Evolutionary conservation across 2,888 invertebrate species (phyloP), one percentile per base, ranked within the genome.

Genomic region (Punctoribates punctum): DNA sequence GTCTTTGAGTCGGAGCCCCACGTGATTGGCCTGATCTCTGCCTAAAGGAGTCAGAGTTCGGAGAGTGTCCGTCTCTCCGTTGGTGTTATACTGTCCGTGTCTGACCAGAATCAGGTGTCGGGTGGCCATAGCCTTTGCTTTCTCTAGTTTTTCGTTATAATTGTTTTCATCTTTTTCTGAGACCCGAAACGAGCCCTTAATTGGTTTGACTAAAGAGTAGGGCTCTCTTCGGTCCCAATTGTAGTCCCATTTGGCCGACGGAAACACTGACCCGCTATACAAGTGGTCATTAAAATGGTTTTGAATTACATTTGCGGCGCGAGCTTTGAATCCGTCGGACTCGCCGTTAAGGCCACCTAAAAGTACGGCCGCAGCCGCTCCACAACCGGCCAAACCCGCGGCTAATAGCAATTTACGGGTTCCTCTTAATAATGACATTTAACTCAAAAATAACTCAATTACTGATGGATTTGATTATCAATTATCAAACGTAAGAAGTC

Each of bases 41-140:
- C 94, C 97, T 76, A 95, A 86, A 70, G 89, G 87, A 0, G 97
- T 96, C 15, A 97, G 87, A 74, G 86, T 86, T 81, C 91, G 88
- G 27, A 93, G 90, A 8, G 87, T 85, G 82, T 96, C 95, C 0
- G 85, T 87, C 42, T 85, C 84, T 0, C 92, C 94, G 13, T 88
- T 86, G 57, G 90, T 84, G 81, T 94, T 88, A 83, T 98, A 99
- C 84, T 98, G 97, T 0, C 98, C 99, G 84, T 99, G 98, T 57
- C 98, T 87, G 77, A 98, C 91, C 20, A 98, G 86, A 80, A 98
- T 88, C 74, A 98, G 84, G 83, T 97, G 93, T n/a, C 96, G 85
- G 0, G 88, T 87, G 0, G 90, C 90, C 80, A 83, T 87, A 0
- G 88, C 85, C 80, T 87, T 88, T 0, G 86, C 84, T 76, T 88